phyloP scores from a whole-genome alignment of 2,888 invertebrate species.

The Pollenia griseotomentosa region DNA sequence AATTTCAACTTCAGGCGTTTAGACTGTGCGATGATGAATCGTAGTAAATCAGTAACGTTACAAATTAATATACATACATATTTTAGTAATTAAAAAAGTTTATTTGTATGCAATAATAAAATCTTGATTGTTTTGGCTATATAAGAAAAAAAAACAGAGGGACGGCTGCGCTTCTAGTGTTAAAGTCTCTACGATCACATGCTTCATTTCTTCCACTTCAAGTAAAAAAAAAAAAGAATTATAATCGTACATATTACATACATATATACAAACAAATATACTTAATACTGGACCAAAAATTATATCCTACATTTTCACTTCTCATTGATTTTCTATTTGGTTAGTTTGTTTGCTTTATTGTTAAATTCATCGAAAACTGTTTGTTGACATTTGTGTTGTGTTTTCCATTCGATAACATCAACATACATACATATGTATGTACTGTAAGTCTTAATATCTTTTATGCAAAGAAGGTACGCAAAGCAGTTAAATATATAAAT shows the following conservation, averaged over 20 bases:
- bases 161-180: too few relatives aligned
- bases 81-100: too few relatives aligned
- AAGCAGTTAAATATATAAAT: constrained; percentile 49
- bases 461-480: constrained; percentile 72
- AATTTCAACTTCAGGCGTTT: too few relatives aligned
- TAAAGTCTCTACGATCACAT: too few relatives aligned
- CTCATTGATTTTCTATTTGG: constrained; percentile 63
- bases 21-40: too few relatives aligned
- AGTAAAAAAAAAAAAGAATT: not conserved
- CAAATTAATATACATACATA: too few relatives aligned
- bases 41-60: too few relatives aligned
- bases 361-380: constrained; percentile 65
- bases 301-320: constrained; percentile 58
- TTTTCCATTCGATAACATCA: constrained; percentile 61
- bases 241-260: not conserved
- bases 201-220: too few relatives aligned
- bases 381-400: constrained; percentile 70
- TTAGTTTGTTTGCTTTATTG: constrained; percentile 59
- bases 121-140: too few relatives aligned
- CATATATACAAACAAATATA: too few relatives aligned
- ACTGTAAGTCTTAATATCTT: constrained; percentile 67
- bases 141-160: too few relatives aligned
- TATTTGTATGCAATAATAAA: too few relatives aligned
- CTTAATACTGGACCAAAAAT: constrained; percentile 17
- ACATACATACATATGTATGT: constrained; percentile 35